These are phyloP conservation scores for Drosophila biarmipes DNA, from an alignment of 1,140 invertebrate genomes.

Conservation along the genomic window DNA sequence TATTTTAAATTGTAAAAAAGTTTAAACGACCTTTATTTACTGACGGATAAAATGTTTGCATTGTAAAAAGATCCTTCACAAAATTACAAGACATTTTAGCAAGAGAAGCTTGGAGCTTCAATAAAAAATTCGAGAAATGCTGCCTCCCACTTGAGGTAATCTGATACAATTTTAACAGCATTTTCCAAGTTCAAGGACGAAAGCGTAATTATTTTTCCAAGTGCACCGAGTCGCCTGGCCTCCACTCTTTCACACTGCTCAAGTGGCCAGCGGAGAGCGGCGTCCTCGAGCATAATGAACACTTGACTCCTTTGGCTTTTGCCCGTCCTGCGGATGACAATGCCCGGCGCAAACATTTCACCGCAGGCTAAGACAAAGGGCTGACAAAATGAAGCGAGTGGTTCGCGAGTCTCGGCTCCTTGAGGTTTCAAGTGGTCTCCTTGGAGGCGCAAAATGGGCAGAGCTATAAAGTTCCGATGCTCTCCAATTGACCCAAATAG, in stretches of 20 bases:
- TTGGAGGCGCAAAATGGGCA: constrained; percentile 39
- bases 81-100: background rate
- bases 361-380: constrained; percentile 59
- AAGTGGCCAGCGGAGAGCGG: constrained; percentile 49
- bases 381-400: constrained; percentile 58
- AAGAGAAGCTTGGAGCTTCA: too few species aligned
- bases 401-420: constrained; percentile 32
- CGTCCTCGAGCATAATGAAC: constrained; percentile 67
- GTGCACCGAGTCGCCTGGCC: constrained; percentile 29
- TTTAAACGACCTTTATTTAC: too few species aligned
- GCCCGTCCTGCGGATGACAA: constrained; percentile 51
- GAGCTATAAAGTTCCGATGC: constrained; percentile 43
- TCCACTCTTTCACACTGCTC: constrained; percentile 63
- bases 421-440: constrained; percentile 53
- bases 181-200: background rate
- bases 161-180: background rate
- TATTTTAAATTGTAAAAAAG: too few species aligned
- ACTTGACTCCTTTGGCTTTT: constrained; percentile 74
- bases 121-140: background rate
- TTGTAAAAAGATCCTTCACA: too few species aligned
- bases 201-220: background rate
- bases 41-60: too few species aligned
- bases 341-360: constrained; percentile 52
- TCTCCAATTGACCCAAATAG: constrained; percentile 51
- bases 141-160: background rate